Conservation (phyloP, 2,797 vertebrate species). For the Geotrypetes seraphini region DNA sequence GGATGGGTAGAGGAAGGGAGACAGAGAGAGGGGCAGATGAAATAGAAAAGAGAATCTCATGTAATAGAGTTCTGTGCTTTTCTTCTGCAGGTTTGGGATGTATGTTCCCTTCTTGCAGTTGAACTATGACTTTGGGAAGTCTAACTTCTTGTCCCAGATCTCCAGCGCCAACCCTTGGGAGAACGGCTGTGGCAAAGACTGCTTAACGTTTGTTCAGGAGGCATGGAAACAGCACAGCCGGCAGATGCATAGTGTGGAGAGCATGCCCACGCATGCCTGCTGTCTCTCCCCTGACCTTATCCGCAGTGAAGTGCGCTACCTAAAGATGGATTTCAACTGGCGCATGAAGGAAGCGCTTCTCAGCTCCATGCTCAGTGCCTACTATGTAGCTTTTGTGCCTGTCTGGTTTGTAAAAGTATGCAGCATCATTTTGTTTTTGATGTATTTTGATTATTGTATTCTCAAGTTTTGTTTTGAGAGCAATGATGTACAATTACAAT, state of each 20-base stretch:
- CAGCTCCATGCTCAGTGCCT: conserved; percentile 96
- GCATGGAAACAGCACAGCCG: conserved; percentile 93
- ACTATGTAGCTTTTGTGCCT: conserved; percentile 94
- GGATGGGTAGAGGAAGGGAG: no score
- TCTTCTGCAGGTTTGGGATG: conserved; percentile 81
- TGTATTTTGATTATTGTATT: no score
- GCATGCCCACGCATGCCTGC: conserved; percentile 94
- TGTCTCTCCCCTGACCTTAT: conserved; percentile 94
- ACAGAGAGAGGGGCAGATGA: no score
- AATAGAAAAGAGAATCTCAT: no score
- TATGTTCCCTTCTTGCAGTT: conserved; percentile 92
- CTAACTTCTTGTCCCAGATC: conserved; percentile 68
- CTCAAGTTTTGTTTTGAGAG: no score
- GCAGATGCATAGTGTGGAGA: conserved; percentile 77
- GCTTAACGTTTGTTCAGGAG: conserved; percentile 83
- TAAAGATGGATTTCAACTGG: conserved; percentile 98
- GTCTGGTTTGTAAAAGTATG: conserved; percentile 97
- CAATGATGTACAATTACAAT: no score
- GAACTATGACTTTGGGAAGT: conserved; percentile 76
- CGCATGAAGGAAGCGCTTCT: conserved; percentile 96
- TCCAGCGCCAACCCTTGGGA: conserved; percentile 77
- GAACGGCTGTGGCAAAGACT: conserved; percentile 70
- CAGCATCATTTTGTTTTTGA: no score
- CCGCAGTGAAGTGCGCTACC: conserved; percentile 89
- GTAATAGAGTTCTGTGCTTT: no score